A percentile compares a stretch with the other conserved stretches of the same genome.
phyloP scores from a whole-genome alignment of 2,113 vertebrate genomes.

The Petrocephalus microphthalmus region DNA sequence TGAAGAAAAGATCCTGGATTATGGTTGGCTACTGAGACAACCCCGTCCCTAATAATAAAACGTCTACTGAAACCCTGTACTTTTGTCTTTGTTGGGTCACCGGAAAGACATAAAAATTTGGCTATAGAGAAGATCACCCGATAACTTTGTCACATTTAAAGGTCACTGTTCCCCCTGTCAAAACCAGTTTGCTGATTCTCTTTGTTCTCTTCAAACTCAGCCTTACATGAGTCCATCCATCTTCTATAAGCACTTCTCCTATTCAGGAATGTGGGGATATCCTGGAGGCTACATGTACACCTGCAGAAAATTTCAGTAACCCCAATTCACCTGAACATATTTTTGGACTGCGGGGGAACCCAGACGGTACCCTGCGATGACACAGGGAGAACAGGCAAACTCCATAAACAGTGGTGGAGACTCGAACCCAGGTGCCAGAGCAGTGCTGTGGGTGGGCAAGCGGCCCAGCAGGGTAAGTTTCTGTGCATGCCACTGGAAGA shows the following conservation, averaged over 20 bases:
- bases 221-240: neutral
- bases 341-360: neutral
- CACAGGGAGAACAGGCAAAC: no score
- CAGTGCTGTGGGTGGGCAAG: no score
- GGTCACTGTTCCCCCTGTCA: neutral
- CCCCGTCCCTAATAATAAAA: neutral
- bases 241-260: neutral
- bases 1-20: neutral
- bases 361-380: no score
- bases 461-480: no score
- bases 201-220: neutral
- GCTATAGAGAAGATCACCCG: neutral
- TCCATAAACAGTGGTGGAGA: no score
- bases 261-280: neutral
- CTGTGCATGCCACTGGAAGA: no score
- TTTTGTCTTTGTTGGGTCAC: no score
- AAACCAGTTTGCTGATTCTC: neutral
- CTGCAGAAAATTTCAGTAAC: neutral
- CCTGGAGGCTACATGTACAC: neutral
- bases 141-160: neutral
- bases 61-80: neutral
- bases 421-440: no score
- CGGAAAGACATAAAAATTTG: neutral
- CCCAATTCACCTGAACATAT: neutral
- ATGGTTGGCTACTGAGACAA: neutral